Conservation (phyloP, 1,140 invertebrate genomes). For the Zophobas atratus region DNA sequence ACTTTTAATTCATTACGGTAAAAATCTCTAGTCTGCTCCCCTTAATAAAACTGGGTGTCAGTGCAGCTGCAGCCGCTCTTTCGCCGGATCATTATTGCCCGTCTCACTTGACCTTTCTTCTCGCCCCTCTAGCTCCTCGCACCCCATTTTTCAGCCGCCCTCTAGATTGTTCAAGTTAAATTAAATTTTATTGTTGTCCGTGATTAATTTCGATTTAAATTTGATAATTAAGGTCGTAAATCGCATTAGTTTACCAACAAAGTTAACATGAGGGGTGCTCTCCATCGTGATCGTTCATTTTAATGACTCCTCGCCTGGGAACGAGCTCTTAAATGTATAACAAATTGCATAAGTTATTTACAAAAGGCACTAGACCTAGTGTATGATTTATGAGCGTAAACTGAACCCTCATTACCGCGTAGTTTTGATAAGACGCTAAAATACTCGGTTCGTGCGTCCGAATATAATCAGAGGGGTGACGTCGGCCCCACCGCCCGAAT, state of each 20-base stretch:
- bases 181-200: slow-evolving; percentile 34
- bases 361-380: slow-evolving; percentile 36
- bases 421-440: slow-evolving; percentile 37
- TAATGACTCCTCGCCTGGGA: slow-evolving; percentile 35
- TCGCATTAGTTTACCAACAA: slow-evolving; percentile 36
- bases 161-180: slow-evolving; percentile 19
- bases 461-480: slow-evolving; percentile 6
- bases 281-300: slow-evolving; percentile 37
- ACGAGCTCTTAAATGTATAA: slow-evolving; percentile 36
- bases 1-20: no score
- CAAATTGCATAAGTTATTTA: slow-evolving; percentile 41
- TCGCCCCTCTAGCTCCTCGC: not conserved
- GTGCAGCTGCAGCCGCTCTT: not conserved
- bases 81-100: not conserved
- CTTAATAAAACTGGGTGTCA: no score
- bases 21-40: no score
- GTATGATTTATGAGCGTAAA: slow-evolving; percentile 19
- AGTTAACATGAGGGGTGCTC: slow-evolving; percentile 38
- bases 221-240: slow-evolving; percentile 46
- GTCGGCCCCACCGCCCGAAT: no score
- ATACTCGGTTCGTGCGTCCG: slow-evolving; percentile 5
- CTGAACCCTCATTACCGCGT: slow-evolving; percentile 36
- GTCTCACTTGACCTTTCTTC: not conserved
- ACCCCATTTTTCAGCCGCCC: not conserved
- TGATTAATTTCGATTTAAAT: slow-evolving; percentile 42